These are phyloP conservation scores for Oreochromis niloticus DNA, from an alignment of 2,113 vertebrate species.

Conservation along the genomic window DNA sequence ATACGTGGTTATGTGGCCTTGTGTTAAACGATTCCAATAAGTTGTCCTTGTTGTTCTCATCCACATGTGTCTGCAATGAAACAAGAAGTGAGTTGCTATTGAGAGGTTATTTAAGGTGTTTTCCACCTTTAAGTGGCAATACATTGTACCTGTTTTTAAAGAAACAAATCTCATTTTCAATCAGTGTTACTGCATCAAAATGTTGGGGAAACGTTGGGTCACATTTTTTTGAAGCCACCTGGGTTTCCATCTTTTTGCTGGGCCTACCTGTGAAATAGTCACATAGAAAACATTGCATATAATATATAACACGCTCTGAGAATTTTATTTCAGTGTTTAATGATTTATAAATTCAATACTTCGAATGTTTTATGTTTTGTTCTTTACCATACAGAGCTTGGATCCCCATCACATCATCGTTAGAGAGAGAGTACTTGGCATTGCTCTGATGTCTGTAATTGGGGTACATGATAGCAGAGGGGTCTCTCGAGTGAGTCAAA, in stretches of 20 bases:
- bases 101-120: not conserved
- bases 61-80: slow-evolving; percentile 54
- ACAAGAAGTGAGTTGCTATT: not conserved
- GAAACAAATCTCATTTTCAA: slow-evolving; percentile 58
- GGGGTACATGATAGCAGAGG: slow-evolving; percentile 73
- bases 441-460: slow-evolving; percentile 69
- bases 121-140: not conserved
- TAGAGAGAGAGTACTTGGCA: slow-evolving; percentile 65
- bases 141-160: slow-evolving; percentile 61
- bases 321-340: not conserved
- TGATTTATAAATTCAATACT: not conserved
- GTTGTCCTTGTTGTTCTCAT: slow-evolving; percentile 40
- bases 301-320: not conserved
- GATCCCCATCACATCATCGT: slow-evolving; percentile 70
- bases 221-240: slow-evolving; percentile 41
- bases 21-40: slow-evolving; percentile 47
- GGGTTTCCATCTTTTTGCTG: not conserved
- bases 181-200: slow-evolving; percentile 61
- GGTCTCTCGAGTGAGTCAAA: slow-evolving; percentile 70
- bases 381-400: slow-evolving; percentile 66
- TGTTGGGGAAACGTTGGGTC: slow-evolving; percentile 24
- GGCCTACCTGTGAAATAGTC: slow-evolving; percentile 40
- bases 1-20: slow-evolving; percentile 33
- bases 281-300: not conserved
- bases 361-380: not conserved